phyloP scores from a whole-genome alignment of 2,113 vertebrate genomes.

The Pao palembangensis region DNA sequence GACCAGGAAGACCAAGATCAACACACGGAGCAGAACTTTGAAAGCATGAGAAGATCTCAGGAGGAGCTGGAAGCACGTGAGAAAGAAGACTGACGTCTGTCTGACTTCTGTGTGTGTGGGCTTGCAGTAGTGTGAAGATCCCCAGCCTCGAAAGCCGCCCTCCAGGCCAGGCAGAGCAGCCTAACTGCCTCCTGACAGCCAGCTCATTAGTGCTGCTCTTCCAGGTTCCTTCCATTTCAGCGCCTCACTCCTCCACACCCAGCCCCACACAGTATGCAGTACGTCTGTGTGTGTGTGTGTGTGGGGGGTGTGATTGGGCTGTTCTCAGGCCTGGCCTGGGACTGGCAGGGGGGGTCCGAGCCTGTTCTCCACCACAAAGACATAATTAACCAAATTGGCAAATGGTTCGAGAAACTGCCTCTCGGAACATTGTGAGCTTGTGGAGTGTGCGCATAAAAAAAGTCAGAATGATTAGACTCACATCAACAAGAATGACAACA shows the following conservation, averaged over 20 bases:
- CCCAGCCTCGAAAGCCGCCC: conserved; percentile 50
- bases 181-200: conserved; percentile 98
- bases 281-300: conserved; percentile 32
- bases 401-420: conserved; percentile 86
- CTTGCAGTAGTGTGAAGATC: conserved; percentile 47
- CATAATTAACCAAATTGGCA: conserved; percentile 99
- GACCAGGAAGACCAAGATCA: too few relatives aligned
- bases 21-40: conserved; percentile 6
- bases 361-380: conserved; percentile 92
- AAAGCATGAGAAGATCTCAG: conserved; percentile 3
- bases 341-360: conserved; percentile 81
- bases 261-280: conserved; percentile 73
- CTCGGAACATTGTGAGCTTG: conserved; percentile 87
- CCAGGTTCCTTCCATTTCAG: conserved; percentile 88
- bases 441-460: conserved; percentile 40
- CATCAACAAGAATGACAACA: too few relatives aligned
- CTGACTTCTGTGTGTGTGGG: conserved; percentile 20
- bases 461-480: conserved; percentile 46
- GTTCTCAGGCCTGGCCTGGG: conserved; percentile 49
- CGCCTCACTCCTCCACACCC: conserved; percentile 77
- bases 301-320: conserved; percentile 56
- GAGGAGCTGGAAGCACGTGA: conserved; percentile 8
- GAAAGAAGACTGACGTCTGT: conserved; percentile 21
- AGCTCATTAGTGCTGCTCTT: conserved; percentile 98
- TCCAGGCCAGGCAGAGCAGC: conserved; percentile 61